Conservation (phyloP, 2,113 vertebrate species). For the Actenoides hombroni region DNA sequence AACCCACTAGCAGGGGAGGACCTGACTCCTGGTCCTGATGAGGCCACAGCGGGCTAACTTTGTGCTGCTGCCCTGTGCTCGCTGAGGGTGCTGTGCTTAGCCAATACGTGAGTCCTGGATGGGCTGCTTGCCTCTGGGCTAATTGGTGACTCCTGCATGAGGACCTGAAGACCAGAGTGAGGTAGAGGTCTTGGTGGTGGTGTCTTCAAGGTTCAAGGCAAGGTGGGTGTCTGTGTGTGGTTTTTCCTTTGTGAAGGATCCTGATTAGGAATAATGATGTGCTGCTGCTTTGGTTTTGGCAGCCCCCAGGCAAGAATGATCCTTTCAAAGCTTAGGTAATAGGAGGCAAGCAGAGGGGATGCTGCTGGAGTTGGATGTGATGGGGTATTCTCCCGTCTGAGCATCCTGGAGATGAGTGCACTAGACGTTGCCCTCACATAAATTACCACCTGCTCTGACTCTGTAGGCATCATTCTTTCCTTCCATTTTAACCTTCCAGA, state of each 20-base stretch:
- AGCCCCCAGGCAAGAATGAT: neutral
- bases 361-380: neutral
- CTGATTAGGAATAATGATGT: neutral
- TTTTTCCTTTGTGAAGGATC: neutral
- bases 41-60: fast-evolving
- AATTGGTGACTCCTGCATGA: fast-evolving
- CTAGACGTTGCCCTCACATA: neutral
- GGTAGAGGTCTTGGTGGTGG: neutral
- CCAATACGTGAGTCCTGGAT: neutral
- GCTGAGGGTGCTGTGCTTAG: fast-evolving
- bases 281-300: neutral
- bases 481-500: conserved; percentile 20
- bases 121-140: neutral
- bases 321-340: neutral
- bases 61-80: fast-evolving
- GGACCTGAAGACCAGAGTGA: neutral
- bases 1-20: neutral
- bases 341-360: neutral
- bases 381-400: neutral
- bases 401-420: neutral
- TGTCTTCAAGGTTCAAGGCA: neutral
- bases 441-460: neutral
- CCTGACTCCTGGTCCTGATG: neutral
- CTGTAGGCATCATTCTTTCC: neutral
- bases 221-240: neutral